Percentiles rank a stretch among this genome's conserved stretches.
These are phyloP conservation scores for Melipona bicolor DNA, from an alignment of 2,888 invertebrate genomes.

Conservation along the genomic window DNA sequence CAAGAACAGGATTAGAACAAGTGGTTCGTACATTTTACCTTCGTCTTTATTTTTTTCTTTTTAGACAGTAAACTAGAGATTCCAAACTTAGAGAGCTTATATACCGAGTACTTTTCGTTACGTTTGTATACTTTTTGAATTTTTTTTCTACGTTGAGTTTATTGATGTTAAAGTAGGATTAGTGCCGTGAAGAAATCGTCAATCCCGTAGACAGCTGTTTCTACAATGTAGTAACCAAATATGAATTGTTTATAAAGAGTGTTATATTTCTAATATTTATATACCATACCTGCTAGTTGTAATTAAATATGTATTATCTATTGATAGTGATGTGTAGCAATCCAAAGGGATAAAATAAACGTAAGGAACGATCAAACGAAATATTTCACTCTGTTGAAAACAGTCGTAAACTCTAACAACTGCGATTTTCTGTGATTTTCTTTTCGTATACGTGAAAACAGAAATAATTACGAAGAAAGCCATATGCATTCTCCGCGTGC, in stretches of 20 bases:
- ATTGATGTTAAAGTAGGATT: not conserved
- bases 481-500: not conserved
- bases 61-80: not conserved
- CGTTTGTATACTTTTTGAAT: not conserved
- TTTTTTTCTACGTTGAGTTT: not conserved
- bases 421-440: constrained; percentile 1
- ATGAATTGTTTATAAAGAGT: constrained; percentile 26
- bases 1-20: not conserved
- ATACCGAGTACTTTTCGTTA: not conserved
- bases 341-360: not conserved
- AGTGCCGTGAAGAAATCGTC: not conserved
- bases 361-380: not conserved
- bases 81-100: not conserved
- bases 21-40: not conserved
- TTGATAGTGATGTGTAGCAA: not conserved
- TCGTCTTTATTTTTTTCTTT: not conserved
- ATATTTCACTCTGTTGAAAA: not conserved
- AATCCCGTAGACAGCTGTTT: not conserved
- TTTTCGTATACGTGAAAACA: not conserved
- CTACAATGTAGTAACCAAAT: not conserved
- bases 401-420: not conserved
- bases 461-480: not conserved
- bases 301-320: constrained; percentile 26
- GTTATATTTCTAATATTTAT: constrained; percentile 27
- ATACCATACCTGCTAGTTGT: not conserved